A percentile compares a stretch with the other conserved stretches of the same genome.
phyloP scores from a whole-genome alignment of 92 coral and sea anemone species.

The Epizoanthus scotinus region DNA sequence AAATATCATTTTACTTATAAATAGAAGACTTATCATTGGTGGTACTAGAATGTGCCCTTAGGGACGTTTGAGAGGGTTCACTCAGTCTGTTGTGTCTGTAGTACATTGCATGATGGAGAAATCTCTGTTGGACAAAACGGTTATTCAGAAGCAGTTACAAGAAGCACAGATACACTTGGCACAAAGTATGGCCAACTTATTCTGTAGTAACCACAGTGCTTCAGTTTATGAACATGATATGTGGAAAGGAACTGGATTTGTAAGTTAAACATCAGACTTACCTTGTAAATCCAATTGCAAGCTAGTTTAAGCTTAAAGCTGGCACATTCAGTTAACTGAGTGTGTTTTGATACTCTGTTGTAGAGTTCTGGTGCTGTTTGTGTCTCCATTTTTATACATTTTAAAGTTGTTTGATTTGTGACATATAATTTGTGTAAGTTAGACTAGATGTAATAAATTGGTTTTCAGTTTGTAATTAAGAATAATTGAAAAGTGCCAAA shows the following conservation, averaged over 20 bases:
- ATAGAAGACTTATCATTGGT: neutral
- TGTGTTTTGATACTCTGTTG: constrained; percentile 1
- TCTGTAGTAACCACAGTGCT: neutral
- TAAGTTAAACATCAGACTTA: neutral
- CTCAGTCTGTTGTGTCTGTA: neutral
- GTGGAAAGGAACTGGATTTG: neutral
- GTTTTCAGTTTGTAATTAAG: neutral
- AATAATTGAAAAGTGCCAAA: neutral
- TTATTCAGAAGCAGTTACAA: constrained; percentile 17
- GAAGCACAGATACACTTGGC: constrained; percentile 10
- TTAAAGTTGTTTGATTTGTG: neutral
- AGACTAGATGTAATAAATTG: too few species aligned
- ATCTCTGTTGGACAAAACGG: constrained; percentile 26
- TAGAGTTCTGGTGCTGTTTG: neutral
- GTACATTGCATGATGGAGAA: constrained; percentile 22
- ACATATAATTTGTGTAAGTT: neutral
- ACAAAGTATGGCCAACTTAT: constrained; percentile 19
- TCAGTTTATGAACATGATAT: neutral
- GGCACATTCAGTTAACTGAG: too few species aligned
- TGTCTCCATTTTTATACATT: neutral
- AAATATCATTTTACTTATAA: neutral
- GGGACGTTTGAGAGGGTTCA: neutral
- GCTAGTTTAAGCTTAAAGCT: too few species aligned
- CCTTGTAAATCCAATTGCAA: too few species aligned
- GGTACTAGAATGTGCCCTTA: neutral